Evolutionary conservation across 2,797 vertebrate genomes (phyloP), one percentile per base, ranked within the genome.

Genomic region (Cirrhinus molitorella): DNA sequence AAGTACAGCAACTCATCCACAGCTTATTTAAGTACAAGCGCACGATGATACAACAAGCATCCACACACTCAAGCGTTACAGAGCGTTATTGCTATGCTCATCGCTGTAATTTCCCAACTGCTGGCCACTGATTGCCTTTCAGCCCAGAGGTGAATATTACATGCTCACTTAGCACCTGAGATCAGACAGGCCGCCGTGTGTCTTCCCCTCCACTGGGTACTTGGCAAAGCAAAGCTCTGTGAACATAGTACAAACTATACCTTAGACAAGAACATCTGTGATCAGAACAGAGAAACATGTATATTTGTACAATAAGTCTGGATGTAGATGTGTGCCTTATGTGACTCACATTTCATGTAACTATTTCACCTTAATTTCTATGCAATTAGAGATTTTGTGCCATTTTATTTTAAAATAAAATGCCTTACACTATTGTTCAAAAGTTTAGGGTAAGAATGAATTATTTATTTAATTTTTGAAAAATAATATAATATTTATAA

Each of bases 101-200:
- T 90, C 91, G 90, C 91, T 83, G 85, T 91, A 92, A 90, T 90
- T 91, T 89, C 90, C 91, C 93, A 91, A 92, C 89, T 87, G 90
- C 88, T 90, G 88, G 92, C 86, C 89, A 91, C 93, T 93, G 94
- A 93, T 94, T 93, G 93, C 90, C 92, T 94, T 94, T 94, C 91
- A 94, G 91, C 90, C 85, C 88, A 92, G 91, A 93, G 93, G 93
- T 94, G 93, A 95, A 94, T 93, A 94, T 93, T 92, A 93, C 93
- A 94, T 94, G 94, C 93, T 94, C 92, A 92, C 93, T 95, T 95
- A 94, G 90, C 94, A 92, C 90, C 91, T 94, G 93, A 95, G 94
- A 94, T 93, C 94, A 94, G 92, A 92, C 93, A 93, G 93, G 91
- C 92, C 90, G 89, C 91, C 89, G 91, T 72, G 83, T 93, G 93